These are phyloP conservation scores for Ophioninae sp. DNA, from an alignment of 2,888 invertebrate genomes.

Conservation along the genomic window DNA sequence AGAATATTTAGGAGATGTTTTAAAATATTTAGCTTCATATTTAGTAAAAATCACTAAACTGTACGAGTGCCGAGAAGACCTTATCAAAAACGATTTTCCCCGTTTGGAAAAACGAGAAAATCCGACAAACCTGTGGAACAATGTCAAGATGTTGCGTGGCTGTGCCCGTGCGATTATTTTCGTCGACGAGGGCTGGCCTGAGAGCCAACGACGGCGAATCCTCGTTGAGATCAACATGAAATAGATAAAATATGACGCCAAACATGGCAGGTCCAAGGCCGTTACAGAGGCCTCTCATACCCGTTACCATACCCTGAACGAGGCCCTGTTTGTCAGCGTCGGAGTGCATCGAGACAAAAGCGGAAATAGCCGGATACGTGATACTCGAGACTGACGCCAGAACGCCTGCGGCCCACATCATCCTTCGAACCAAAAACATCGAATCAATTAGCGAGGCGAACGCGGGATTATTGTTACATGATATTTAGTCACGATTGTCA, in stretches of 20 bases:
- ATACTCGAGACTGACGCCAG: conserved; percentile 97
- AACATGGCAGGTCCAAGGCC: conserved; percentile 99
- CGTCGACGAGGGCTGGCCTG: conserved; percentile 80
- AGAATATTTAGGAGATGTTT: too few relatives aligned
- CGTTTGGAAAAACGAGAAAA: not conserved
- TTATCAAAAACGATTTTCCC: not conserved
- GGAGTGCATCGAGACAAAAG: conserved; percentile 98
- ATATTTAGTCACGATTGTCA: not conserved
- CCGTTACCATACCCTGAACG: conserved; percentile 99
- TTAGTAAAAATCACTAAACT: too few relatives aligned
- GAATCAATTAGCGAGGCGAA: not conserved
- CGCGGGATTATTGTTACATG: not conserved
- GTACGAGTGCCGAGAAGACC: too few relatives aligned
- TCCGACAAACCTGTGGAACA: conserved; percentile 81
- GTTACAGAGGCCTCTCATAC: conserved; percentile 98
- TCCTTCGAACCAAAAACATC: conserved; percentile 82
- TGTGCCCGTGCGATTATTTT: conserved; percentile 79
- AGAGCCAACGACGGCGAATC: conserved; percentile 80
- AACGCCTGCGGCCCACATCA: conserved; percentile 99
- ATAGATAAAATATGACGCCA: conserved; percentile 98
- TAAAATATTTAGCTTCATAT: too few relatives aligned
- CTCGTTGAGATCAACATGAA: conserved; percentile 97
- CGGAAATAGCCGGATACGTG: conserved; percentile 99
- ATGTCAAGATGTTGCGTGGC: conserved; percentile 82
- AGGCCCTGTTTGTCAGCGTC: conserved; percentile 98